Evolutionary conservation across 2,888 invertebrate species (phyloP), one percentile per base, ranked within the genome.

Genomic region (Caenorhabditis sulstoni): DNA sequence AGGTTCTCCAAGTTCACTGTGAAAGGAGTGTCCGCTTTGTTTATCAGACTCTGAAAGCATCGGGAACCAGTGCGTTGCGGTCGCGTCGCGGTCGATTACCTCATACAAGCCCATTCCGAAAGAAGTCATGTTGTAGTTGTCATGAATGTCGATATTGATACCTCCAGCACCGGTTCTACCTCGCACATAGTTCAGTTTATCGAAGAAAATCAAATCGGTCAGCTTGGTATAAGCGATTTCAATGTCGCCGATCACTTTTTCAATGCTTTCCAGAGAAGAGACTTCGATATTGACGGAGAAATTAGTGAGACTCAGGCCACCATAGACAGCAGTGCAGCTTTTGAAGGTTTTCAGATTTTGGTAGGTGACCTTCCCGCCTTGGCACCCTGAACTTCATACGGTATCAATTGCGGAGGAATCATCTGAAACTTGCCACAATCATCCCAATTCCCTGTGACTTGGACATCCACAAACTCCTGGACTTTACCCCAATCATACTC

Each of bases 361-460:
- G 5, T 0, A 20, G 3, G 11, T 59, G 11, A 44, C n/a, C 2
- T 16, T n/a, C 5, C 53, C 35, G 12, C 50, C 68, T 16, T 29
- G 41, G 22, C 68, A 68, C 14, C 68, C 68, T 68, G 16, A 14
- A 65, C 18, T 23, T 4, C 12, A 45, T n/a, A n/a, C n/a, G n/a
- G n/a, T n/a, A n/a, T n/a, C n/a, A n/a, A n/a, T n/a, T n/a, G n/a
- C n/a, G n/a, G n/a, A n/a, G n/a, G n/a, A n/a, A n/a, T n/a, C n/a
- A n/a, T n/a, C n/a, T n/a, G n/a, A n/a, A n/a, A n/a, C 64, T n/a
- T 29, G 52, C 64, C 64, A 52, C 64, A 64, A 16, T 64, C 64
- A 23, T 64, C 52, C 29, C 18, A 0, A 20, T 64, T 64, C 1
- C 37, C 23, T 1, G 16, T 16, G 5, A 52, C 29, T 29, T 53